Evolutionary conservation across 2,888 invertebrate genomes (phyloP), one percentile per base, ranked within the genome.

Genomic region (Tipula confusa): DNA sequence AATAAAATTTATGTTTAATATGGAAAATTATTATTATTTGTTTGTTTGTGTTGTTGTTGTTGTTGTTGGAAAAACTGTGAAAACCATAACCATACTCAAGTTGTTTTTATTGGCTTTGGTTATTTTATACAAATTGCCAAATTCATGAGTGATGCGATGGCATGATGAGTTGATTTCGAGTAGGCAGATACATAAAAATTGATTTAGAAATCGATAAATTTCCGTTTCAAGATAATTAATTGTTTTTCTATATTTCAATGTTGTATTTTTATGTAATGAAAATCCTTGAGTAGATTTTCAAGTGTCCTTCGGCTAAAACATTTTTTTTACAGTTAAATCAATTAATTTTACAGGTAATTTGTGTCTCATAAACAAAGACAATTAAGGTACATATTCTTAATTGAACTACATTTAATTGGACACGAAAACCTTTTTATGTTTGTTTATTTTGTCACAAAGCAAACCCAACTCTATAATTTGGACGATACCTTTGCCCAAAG

Each of bases 31-130:
- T 38, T 43, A n/a, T 64, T 64, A 24, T 64, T 64, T 38, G 9
- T 43, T 38, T 9, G 38, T n/a, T n/a, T n/a, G n/a, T n/a, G n/a
- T n/a, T n/a, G n/a, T n/a, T n/a, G n/a, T n/a, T n/a, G n/a, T n/a
- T n/a, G n/a, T n/a, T 33, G 33, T 33, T 11, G 18, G 64, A 24
- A 24, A 24, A 11, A 64, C 24, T 64, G 64, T 64, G 24, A 9
- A 24, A 64, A 64, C 64, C 64, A 64, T 64, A 64, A 64, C 64
- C 64, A 64, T 64, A 64, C 64, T 64, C 64, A 64, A 64, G 64
- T 64, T 64, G 3, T 24, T 64, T 43, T 64, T 64, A 64, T 64
- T 64, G 24, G 64, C 24, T 64, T 64, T 64, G 64, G 24, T 64
- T 24, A 64, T 64, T n/a, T n/a, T 64, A 24, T 24, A 24, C 9